These are phyloP conservation scores for Bos javanicus DNA, from an alignment of 2,113 vertebrate species.

Conservation along the genomic window DNA sequence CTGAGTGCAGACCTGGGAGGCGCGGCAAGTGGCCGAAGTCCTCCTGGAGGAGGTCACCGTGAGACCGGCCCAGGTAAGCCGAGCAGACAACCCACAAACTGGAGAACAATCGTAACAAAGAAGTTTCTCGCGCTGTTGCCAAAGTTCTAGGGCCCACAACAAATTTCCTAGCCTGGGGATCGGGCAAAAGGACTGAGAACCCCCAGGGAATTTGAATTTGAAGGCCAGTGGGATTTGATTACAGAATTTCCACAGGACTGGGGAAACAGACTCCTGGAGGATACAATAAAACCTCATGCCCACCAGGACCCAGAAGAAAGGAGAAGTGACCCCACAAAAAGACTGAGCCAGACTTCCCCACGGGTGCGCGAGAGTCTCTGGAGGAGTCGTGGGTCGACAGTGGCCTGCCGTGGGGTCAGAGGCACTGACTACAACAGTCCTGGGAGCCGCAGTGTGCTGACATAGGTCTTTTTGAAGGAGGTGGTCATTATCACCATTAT, in stretches of 20 bases:
- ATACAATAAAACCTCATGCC: background rate
- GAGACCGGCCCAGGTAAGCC: fast-evolving
- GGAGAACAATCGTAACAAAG: background rate
- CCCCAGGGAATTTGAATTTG: background rate
- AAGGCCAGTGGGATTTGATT: background rate
- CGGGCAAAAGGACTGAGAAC: background rate
- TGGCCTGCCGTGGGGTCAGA: fast-evolving
- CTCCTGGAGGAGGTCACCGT: background rate
- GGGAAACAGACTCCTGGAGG: background rate
- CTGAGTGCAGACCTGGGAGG: background rate
- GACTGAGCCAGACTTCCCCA: background rate
- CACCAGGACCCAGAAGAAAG: background rate
- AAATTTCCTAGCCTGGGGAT: background rate
- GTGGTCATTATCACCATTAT: background rate
- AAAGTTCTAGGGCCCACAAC: background rate
- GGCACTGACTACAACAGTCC: background rate
- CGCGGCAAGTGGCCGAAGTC: fast-evolving
- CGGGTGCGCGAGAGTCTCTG: fast-evolving
- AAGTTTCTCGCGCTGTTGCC: background rate
- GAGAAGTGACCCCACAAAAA: background rate
- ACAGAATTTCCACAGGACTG: background rate
- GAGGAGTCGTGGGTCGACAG: background rate
- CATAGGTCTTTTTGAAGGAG: background rate
- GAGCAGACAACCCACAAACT: background rate
- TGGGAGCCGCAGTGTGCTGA: background rate